A percentile compares a stretch with the other conserved stretches of the same genome.
phyloP scores from a whole-genome alignment of 2,888 invertebrate species.

The Cyclophora punctaria region DNA sequence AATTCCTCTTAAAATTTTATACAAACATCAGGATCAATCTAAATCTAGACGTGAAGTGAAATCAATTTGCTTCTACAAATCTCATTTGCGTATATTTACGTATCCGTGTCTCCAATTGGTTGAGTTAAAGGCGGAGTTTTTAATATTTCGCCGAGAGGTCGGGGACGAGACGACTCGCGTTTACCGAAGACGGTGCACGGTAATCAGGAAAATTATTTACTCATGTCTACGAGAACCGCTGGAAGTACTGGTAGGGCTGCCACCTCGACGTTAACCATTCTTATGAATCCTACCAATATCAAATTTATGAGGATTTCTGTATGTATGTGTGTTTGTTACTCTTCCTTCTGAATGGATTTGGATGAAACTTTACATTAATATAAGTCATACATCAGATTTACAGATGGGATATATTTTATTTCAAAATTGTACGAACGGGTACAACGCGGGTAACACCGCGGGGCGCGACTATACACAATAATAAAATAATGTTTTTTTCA shows the following conservation, averaged over 20 bases:
- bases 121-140: slow-evolving; percentile 29
- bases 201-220: slow-evolving; percentile 74
- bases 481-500: too few relatives aligned
- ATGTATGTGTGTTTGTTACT: too few relatives aligned
- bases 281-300: too few relatives aligned
- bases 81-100: slow-evolving; percentile 40
- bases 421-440: too few relatives aligned
- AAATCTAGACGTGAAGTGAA: slow-evolving; percentile 46
- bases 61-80: slow-evolving; percentile 53
- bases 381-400: too few relatives aligned
- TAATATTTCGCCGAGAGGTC: slow-evolving; percentile 59
- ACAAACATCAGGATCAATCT: slow-evolving; percentile 1
- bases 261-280: not conserved
- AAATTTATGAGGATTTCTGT: too few relatives aligned
- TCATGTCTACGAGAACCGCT: slow-evolving; percentile 58
- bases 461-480: too few relatives aligned
- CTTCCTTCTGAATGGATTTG: too few relatives aligned
- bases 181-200: slow-evolving; percentile 55
- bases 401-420: too few relatives aligned
- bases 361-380: too few relatives aligned
- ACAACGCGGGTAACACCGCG: too few relatives aligned
- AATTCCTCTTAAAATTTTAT: not conserved
- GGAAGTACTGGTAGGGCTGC: slow-evolving; percentile 45
- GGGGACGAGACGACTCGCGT: slow-evolving; percentile 37
- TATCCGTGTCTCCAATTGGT: slow-evolving; percentile 27